Base-by-base conservation (phyloP, 2,113 vertebrate genomes). In the Suricata suricatta region DNA sequence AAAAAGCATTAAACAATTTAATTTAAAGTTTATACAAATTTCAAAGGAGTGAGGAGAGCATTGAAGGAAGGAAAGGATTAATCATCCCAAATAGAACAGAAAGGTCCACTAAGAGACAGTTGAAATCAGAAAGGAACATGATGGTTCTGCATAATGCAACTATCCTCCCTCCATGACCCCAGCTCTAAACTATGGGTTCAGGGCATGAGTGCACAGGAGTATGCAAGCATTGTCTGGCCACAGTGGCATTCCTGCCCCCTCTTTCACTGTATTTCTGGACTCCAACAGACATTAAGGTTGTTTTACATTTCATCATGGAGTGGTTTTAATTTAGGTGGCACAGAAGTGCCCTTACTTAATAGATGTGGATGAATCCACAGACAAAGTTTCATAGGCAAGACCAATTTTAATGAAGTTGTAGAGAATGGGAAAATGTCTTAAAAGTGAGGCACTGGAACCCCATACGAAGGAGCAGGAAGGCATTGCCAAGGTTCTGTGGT, bases 181-280 rank as follows among this genome's bases (percentile, higher is more conserved):
- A 88, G 44, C 60, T 7, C 35, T 33, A 1, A 74, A 1, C 31
- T 12, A 4, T 31, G 2, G 2, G 27, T 3, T 64, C 6, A 50
- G 27, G 44, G 31, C 68, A 54, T 38, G 9, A 0, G 0, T 1
- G 0, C 4, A 4, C 6, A n/a, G 27, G 23, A 5, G 7, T 0
- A 19, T 63, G 35, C 15, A 33, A 44, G 64, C 1, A 1, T 8
- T 16, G 6, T 19, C 8, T 86, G 27, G 4, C n/a, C 29, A 9
- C 0, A 1, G 3, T 2, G 2, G 17, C 4, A 11, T 14, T 13
- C 1, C 14, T 29, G 35, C 8, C 5, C 21, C 4, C 29, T n/a
- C 52, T 80, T 35, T 17, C 35, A 10, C n/a, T 3, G 5, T 29
- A 4, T 89, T 83, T 91, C 92, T 83, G 63, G 35, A 79, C 35